Evolutionary conservation across 2,888 invertebrate genomes (phyloP), one percentile per base, ranked within the genome.

Genomic region (Mamestra brassicae): DNA sequence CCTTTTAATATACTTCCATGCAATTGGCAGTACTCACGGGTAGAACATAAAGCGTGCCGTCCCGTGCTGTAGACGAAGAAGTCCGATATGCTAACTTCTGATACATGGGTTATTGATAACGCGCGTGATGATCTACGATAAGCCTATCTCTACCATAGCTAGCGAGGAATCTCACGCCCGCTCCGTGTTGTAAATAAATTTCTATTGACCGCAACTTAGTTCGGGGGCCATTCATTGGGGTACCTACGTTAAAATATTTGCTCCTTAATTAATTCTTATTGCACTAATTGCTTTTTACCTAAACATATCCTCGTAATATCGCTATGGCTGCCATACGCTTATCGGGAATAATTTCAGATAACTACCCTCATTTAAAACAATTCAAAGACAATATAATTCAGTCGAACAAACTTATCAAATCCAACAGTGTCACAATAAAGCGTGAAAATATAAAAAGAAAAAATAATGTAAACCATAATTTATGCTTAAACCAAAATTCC

Each of bases 101-200:
- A 52, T 55, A 62, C 61, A 68, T 55, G 52, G 58, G 54, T 65
- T 54, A 74, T 71, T 74, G 64, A 62, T 52, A 68, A 58, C 71
- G 55, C 26, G 55, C 82, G 72, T 65, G 66, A 69, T 60, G 74
- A 65, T 61, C 87, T 88, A 86, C 87, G 85, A 80, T 82, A 85
- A 86, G 86, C 84, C 69, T 86, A 85, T 71, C 73, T 80, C 83
- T 85, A 82, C 80, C 77, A 85, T 86, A 85, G 85, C 85, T 81
- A 76, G 79, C 81, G 80, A 77, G 71, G 73, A 73, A 78, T 66
- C 63, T 55, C 55, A 66, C 52, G 55, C 71, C 72, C 62, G 74
- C 65, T 74, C 69, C 62, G 42, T 65, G 67, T 68, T 74, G 73
- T 71, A 78, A 83, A 74, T 81, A 72, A 77, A 77, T 15, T 60